Evolutionary conservation across 2,113 vertebrate species (phyloP).

Genomic region (Anoplopoma fimbria): DNA sequence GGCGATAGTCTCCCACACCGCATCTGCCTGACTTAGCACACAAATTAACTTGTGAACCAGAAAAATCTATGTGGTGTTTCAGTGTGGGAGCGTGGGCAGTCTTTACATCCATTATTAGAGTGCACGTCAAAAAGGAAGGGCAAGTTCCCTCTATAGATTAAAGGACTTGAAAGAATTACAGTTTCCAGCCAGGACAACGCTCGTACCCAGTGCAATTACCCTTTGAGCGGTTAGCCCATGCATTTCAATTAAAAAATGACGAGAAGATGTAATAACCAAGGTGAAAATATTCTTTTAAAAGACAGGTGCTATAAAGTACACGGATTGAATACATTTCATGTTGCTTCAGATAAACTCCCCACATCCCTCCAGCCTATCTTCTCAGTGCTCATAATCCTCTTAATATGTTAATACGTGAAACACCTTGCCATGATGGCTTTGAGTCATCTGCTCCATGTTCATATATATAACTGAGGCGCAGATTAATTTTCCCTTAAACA

Average conservation of each 20-base stretch:
- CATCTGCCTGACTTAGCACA: conserved; percentile 41
- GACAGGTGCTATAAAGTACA: conserved; percentile 57
- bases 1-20: conserved; percentile 19
- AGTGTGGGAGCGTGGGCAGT: conserved; percentile 6
- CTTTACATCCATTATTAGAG: conserved; percentile 53
- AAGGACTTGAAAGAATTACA: conserved; percentile 69
- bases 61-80: conserved; percentile 46
- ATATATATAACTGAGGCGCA: conserved; percentile 17
- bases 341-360: conserved; percentile 48
- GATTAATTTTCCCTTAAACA: conserved; percentile 40
- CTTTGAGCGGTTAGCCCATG: conserved; percentile 41
- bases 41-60: conserved; percentile 49
- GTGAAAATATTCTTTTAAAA: conserved; percentile 53
- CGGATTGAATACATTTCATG: conserved; percentile 38
- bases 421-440: conserved; percentile 53
- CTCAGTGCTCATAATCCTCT: conserved; percentile 68
- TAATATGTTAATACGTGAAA: conserved; percentile 69
- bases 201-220: conserved; percentile 58
- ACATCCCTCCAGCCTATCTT: conserved; percentile 62
- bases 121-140: conserved; percentile 70
- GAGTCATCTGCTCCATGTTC: conserved; percentile 43
- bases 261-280: conserved; percentile 54
- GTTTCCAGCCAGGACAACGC: conserved; percentile 55
- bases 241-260: conserved; percentile 70
- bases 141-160: conserved; percentile 62